These are phyloP conservation scores for Syngnathus acus DNA, from an alignment of 2,797 vertebrate species.

Conservation along the genomic window DNA sequence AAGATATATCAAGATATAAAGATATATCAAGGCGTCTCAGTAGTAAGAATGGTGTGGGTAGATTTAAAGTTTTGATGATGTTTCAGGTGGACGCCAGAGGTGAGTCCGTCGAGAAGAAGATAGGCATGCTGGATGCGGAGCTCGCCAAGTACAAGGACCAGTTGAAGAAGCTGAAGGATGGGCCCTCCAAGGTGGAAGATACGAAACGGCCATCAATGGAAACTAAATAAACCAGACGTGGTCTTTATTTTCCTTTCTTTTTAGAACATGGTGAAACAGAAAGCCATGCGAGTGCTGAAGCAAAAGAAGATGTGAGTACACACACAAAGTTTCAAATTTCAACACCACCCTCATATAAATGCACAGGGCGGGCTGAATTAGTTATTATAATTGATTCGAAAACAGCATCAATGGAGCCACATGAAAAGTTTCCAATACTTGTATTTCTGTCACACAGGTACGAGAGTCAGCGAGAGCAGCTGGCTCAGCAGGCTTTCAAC, in stretches of 20 bases:
- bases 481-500: constrained; percentile 96
- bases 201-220: neutral
- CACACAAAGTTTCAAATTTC: neutral
- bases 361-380: too few relatives aligned
- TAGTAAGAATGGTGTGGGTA: neutral
- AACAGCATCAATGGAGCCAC: neutral
- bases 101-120: constrained; percentile 96
- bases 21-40: neutral
- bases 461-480: constrained; percentile 92
- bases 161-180: constrained; percentile 99
- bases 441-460: constrained; percentile 72
- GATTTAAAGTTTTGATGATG: neutral
- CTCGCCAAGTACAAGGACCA: constrained; percentile 96
- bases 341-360: neutral
- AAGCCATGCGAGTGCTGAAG: constrained; percentile 93
- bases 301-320: constrained; percentile 96
- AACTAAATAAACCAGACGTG: neutral
- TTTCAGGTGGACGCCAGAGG: constrained; percentile 86
- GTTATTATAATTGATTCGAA: too few relatives aligned
- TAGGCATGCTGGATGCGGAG: constrained; percentile 85
- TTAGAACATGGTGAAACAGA: constrained; percentile 98
- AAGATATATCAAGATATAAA: too few relatives aligned
- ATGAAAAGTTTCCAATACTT: neutral
- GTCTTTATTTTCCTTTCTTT: constrained; percentile 17
- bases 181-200: constrained; percentile 84